Percentiles rank a stretch among this genome's conserved stretches.
Evolutionary conservation across 2,888 invertebrate genomes (phyloP).

Genomic region (Acleris laterana): DNA sequence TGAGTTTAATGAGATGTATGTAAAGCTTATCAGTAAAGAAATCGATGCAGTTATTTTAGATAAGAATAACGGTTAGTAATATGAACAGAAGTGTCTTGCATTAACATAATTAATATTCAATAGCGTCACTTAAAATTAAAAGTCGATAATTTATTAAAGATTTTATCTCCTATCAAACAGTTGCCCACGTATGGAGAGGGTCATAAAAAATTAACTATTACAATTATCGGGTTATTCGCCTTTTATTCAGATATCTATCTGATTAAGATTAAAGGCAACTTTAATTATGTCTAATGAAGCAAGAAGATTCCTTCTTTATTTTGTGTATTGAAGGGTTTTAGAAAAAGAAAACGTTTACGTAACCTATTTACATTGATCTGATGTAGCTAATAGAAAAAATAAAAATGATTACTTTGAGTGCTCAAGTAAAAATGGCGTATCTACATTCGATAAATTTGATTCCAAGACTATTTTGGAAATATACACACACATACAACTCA

Average conservation of each 20-base stretch:
- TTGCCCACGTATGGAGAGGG: conserved; percentile 19
- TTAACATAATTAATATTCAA: conserved; percentile 34
- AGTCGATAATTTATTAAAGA: conserved; percentile 21
- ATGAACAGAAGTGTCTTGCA: conserved; percentile 32
- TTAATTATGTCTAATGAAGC: too few species aligned
- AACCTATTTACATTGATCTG: too few species aligned
- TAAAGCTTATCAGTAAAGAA: conserved; percentile 17
- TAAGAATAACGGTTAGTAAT: conserved; percentile 30
- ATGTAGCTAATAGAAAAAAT: too few species aligned
- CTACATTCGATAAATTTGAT: too few species aligned
- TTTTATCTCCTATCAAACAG: conserved; percentile 22
- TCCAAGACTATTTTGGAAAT: too few species aligned
- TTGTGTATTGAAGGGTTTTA: too few species aligned
- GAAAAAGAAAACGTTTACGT: too few species aligned
- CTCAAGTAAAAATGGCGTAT: too few species aligned
- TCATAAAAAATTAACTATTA: conserved; percentile 26
- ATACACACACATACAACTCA: too few species aligned
- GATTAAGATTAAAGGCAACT: not conserved
- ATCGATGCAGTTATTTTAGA: conserved; percentile 14
- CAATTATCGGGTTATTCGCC: conserved; percentile 9
- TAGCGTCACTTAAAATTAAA: conserved; percentile 29
- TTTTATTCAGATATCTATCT: not conserved
- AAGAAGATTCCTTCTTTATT: too few species aligned
- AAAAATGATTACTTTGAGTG: too few species aligned
- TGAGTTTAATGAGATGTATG: conserved; percentile 32